These are phyloP conservation scores for Hydropotes inermis DNA, from an alignment of 2,113 vertebrate genomes.

Conservation along the genomic window DNA sequence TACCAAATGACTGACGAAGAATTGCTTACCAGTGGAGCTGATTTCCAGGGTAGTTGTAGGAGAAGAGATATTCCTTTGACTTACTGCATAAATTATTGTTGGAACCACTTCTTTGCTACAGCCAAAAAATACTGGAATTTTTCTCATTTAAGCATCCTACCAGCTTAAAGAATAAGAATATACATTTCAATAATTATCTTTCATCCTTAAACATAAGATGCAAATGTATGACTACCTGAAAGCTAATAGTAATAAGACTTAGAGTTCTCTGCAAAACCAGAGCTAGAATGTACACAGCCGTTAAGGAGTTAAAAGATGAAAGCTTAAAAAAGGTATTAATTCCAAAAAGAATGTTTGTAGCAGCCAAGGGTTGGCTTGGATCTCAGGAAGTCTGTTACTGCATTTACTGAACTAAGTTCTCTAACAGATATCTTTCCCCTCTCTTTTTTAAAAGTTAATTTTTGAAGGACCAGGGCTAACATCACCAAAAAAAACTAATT, in stretches of 20 bases:
- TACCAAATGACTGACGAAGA: not conserved
- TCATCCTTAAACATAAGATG: not conserved
- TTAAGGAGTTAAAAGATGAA: not conserved
- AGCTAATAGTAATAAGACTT: not conserved
- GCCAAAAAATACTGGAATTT: not conserved
- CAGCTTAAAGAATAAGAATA: not conserved
- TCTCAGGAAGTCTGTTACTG: conserved; percentile 48
- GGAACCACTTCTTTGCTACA: conserved; percentile 6
- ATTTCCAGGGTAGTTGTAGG: not conserved
- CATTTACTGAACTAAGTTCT: not conserved
- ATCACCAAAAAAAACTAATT: conserved; percentile 22
- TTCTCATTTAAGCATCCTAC: not conserved
- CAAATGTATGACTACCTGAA: conserved; percentile 15
- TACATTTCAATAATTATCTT: not conserved
- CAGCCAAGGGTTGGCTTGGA: conserved; percentile 3
- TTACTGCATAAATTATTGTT: not conserved
- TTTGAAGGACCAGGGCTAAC: not conserved
- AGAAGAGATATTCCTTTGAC: not conserved
- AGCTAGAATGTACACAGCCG: not conserved
- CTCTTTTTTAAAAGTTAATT: not conserved
- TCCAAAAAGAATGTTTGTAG: not conserved
- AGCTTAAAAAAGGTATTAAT: not conserved
- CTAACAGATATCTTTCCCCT: not conserved
- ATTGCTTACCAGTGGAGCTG: not conserved
- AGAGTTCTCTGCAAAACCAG: not conserved